Percentiles rank a stretch among this genome's conserved stretches.
These are phyloP conservation scores for Sinodicranocentrus sp. DNA, from an alignment of 2,888 invertebrate species.

Conservation along the genomic window DNA sequence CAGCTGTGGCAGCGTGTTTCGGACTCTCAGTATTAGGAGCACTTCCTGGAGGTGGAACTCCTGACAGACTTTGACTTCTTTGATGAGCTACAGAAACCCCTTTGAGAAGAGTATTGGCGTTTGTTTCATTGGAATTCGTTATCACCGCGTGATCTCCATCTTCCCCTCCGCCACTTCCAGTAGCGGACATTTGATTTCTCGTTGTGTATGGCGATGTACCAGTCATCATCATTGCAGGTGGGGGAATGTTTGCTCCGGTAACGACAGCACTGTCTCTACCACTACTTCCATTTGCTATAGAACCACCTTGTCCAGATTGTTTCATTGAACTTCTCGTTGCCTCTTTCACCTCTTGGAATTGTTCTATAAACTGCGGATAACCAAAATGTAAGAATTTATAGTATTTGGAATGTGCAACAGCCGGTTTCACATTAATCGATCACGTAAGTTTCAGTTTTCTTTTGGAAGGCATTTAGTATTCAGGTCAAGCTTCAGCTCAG, in stretches of 20 bases:
- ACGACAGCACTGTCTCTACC: slow-evolving; percentile 45
- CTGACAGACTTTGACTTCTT: slow-evolving; percentile 79
- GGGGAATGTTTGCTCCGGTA: slow-evolving; percentile 68
- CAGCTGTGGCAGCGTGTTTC: slow-evolving; percentile 73
- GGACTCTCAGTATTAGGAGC: slow-evolving; percentile 73
- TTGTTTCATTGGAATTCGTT: slow-evolving; percentile 75
- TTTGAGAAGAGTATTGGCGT: slow-evolving; percentile 74
- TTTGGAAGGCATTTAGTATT: background rate
- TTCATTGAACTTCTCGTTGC: slow-evolving; percentile 84
- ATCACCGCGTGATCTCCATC: slow-evolving; percentile 71
- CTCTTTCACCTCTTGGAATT: slow-evolving; percentile 98
- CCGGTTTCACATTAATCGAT: background rate
- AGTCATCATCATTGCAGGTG: slow-evolving; percentile 66
- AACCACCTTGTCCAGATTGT: slow-evolving; percentile 79
- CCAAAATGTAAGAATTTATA: too few relatives aligned
- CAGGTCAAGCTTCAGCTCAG: too few relatives aligned
- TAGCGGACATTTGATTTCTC: slow-evolving; percentile 67
- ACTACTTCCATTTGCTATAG: slow-evolving; percentile 57
- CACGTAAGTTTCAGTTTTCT: background rate
- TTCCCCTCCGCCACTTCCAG: slow-evolving; percentile 50
- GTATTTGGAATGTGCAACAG: too few relatives aligned
- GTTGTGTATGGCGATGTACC: slow-evolving; percentile 69
- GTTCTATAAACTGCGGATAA: slow-evolving; percentile 95
- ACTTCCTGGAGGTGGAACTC: slow-evolving; percentile 74
- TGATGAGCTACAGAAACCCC: slow-evolving; percentile 78